phyloP scores from a whole-genome alignment of 2,797 vertebrate genomes.

The Parauchenoglanis punctatus region DNA sequence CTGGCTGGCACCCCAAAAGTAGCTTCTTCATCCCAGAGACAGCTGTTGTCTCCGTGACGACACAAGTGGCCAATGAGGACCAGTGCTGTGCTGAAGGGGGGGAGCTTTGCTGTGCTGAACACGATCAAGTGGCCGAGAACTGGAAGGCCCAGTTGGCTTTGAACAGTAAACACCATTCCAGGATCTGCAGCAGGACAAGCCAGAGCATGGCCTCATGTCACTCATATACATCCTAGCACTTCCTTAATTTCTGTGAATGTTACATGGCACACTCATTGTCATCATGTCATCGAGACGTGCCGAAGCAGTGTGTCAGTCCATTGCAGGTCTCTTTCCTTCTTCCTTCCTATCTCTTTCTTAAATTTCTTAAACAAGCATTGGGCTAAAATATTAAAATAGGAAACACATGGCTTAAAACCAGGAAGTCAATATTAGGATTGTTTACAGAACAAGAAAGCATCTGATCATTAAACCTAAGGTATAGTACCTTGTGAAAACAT shows the following conservation, averaged over 20 bases:
- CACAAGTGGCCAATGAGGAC: slow-evolving; percentile 72
- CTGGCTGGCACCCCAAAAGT: slow-evolving; percentile 88
- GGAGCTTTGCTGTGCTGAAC: slow-evolving; percentile 53
- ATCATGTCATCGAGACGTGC: slow-evolving; percentile 34
- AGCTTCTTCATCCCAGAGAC: slow-evolving; percentile 85
- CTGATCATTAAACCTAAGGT: neutral
- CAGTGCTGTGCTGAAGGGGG: slow-evolving; percentile 48
- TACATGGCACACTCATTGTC: slow-evolving; percentile 40
- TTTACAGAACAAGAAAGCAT: neutral
- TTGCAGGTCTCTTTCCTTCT: neutral
- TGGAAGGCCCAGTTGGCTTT: slow-evolving; percentile 73
- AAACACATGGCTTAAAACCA: neutral
- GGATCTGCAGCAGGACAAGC: slow-evolving; percentile 66
- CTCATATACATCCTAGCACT: slow-evolving; percentile 59
- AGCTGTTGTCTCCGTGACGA: slow-evolving; percentile 85
- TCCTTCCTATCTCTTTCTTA: neutral
- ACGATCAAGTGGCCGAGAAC: slow-evolving; percentile 61
- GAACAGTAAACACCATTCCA: slow-evolving; percentile 83
- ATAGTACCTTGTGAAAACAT: neutral
- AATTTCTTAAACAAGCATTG: neutral
- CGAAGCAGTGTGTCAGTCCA: neutral
- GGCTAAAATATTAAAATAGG: neutral
- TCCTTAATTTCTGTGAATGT: slow-evolving; percentile 60
- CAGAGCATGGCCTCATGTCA: slow-evolving; percentile 42
- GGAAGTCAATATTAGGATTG: neutral